Evolutionary conservation across 2,113 vertebrate species (phyloP).

Genomic region (Pelvicachromis taeniatus): DNA sequence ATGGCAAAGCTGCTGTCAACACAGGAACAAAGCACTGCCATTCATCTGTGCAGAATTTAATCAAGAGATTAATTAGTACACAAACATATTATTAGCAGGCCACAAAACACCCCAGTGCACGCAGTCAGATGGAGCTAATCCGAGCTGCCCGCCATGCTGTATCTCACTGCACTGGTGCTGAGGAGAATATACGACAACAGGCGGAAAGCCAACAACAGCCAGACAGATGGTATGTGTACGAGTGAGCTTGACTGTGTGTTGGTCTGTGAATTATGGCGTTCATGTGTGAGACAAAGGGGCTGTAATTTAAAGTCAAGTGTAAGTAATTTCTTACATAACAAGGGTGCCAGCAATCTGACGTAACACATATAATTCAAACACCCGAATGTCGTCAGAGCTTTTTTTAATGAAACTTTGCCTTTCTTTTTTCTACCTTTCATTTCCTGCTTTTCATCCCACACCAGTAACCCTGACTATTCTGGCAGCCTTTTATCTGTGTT

Average conservation of each 20-base stretch:
- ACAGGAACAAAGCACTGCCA: slow-evolving; percentile 53
- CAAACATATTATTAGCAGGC: slow-evolving; percentile 33
- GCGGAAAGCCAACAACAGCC: slow-evolving; percentile 31
- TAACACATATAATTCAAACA: slow-evolving; percentile 42
- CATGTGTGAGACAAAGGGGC: slow-evolving; percentile 7
- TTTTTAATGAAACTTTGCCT: neutral
- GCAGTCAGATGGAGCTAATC: slow-evolving; percentile 36
- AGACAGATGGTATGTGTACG: slow-evolving; percentile 30
- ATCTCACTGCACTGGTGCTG: slow-evolving; percentile 39
- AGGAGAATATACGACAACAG: slow-evolving; percentile 43
- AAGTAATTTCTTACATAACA: slow-evolving; percentile 49
- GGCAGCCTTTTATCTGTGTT: slow-evolving; percentile 13
- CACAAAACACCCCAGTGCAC: slow-evolving; percentile 29
- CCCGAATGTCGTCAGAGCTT: neutral
- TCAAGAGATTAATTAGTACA: slow-evolving; percentile 64
- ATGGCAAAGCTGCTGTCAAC: slow-evolving; percentile 5
- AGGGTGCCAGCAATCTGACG: slow-evolving; percentile 18
- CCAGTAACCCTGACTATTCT: slow-evolving; percentile 8
- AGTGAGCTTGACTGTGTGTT: neutral
- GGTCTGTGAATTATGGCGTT: slow-evolving; percentile 1
- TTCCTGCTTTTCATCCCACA: slow-evolving; percentile 28
- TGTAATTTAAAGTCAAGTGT: neutral
- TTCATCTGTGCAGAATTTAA: slow-evolving; percentile 63
- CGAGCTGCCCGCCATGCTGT: slow-evolving; percentile 20
- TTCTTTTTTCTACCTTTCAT: slow-evolving; percentile 25